These are phyloP conservation scores for Dromiciops gliroides DNA, from an alignment of 2,113 vertebrate species.

Conservation along the genomic window DNA sequence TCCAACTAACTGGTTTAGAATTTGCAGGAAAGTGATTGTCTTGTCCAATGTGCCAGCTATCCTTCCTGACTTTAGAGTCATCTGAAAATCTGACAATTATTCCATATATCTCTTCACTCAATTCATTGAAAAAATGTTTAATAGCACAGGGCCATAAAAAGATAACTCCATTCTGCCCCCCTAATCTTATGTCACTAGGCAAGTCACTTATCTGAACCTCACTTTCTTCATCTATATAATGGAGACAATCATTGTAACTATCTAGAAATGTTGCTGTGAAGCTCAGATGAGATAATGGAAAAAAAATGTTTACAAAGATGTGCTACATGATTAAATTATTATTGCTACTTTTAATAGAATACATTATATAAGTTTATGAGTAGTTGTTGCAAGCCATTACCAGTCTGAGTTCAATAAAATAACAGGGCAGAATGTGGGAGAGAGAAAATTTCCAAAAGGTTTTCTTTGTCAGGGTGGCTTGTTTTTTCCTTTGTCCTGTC, in stretches of 20 bases:
- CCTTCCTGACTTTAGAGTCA: not conserved
- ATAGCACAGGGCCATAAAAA: not conserved
- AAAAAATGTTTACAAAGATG: constrained; percentile 56
- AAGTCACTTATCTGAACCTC: not conserved
- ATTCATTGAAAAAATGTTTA: not conserved
- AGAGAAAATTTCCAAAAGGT: constrained; percentile 40
- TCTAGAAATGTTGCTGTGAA: not conserved
- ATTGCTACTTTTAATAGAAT: constrained; percentile 33
- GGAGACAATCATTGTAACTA: constrained; percentile 16
- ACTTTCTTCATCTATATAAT: constrained; percentile 13
- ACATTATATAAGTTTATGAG: constrained; percentile 32
- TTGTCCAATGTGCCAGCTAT: not conserved
- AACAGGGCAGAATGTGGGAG: constrained; percentile 41
- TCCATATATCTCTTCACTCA: not conserved
- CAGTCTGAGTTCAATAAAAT: constrained; percentile 43
- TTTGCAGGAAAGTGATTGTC: not conserved
- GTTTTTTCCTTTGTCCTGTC: constrained; percentile 38
- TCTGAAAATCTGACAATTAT: not conserved
- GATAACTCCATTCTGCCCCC: not conserved
- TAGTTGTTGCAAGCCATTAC: constrained; percentile 21
- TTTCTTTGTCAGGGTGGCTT: constrained; percentile 61
- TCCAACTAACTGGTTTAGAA: not conserved
- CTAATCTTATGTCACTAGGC: not conserved
- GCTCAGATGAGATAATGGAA: not conserved
- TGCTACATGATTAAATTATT: not conserved